Base-by-base conservation (phyloP, 1,140 invertebrate genomes). In the Halictus rubicundus region DNA sequence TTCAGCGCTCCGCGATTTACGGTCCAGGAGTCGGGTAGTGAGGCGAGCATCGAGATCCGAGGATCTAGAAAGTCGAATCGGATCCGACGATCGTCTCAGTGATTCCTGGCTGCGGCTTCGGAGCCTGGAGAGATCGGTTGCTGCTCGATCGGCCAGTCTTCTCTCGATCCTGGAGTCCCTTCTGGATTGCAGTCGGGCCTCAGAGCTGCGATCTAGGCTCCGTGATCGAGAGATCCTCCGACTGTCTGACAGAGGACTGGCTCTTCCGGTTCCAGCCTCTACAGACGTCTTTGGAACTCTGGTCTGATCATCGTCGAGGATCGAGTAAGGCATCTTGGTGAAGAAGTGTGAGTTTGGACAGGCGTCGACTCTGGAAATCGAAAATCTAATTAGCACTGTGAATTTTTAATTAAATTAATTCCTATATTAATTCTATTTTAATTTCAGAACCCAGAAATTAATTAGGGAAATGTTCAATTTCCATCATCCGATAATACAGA, bases 291-390 rank as follows among this genome's bases (percentile, higher is more conserved):
- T 74, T 3, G 49, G 57, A 39, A 27, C 37, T 6, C 39, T 57
- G 49, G 23, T 59, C 14, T 63, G 46, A 39, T 61, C 42, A 16
- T 61, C 49, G 16, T 71, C 61, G 23, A 66, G 21, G 42, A 10
- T 61, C 73, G 27, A 32, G 14, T 65, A 61, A 69, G 82, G 71
- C 70, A 73, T 49, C 32, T 73, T 71, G 66, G 61, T 54, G 73
- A 88, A 88, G 27, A 72, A 81, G 25, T 52, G 65, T 64, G 79
- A 76, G 37, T 92, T 92, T 19, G 91, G 90, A 42, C 90, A 92
- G 32, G 89, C 88, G 49, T 92, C 91, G 32, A 91, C 84, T 57
- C 91, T 92, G 63, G 7, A 80, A 84, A 82, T 32, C 14, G 14
- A 69, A 14, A 6, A 23, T 14, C 25, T 10, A 49, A 73, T 54